Base-by-base conservation (phyloP, 2,888 invertebrate species). In the Polyommatus icarus region DNA sequence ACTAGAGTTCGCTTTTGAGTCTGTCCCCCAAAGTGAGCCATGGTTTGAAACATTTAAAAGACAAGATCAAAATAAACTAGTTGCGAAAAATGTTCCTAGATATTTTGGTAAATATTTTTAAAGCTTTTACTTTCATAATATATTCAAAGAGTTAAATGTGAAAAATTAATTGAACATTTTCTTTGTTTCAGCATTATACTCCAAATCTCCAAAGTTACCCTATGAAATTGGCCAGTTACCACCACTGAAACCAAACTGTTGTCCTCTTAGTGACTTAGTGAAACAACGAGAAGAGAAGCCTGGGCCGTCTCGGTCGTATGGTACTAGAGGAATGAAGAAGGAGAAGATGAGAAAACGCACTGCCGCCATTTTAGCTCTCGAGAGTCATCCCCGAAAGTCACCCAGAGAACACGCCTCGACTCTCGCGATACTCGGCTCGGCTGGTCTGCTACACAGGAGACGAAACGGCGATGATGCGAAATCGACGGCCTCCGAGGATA, bases 381-480 rank as follows among this genome's bases (percentile, higher is more conserved):
- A 95, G 75, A 92, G 92, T 50, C 96, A 96, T 80, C 97, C 98
- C 0, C 92, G 98, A 67, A 98, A 98, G 86, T 98, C 97, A 0
- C 98, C 98, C 0, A 93, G 98, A 32, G 98, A 98, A 87, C 98
- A 98, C 86, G 98, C 98, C 0, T 98, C 98, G 0, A 98, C 98
- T 0, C 89, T 98, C 79, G 98, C 98, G 0, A 97, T 98, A 78
- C 95, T 98, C 3, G 96, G 96, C 12, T 91, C 93, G 0, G 91
- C 91, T 67, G 96, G 96, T 77, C 88, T 96, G 32, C 90, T 96
- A 10, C 94, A 96, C 57, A 91, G 95, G 76, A 89, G 95, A 78
- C 94, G 92, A 82, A 86, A 91, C 79, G 82, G 84, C 2, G 94
- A 91, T 78, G 94, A 92, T 83, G 85, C 87, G 24, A 92, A 94